These are phyloP conservation scores for Drosophila virilis DNA, from an alignment of 1,140 invertebrate genomes.

Conservation along the genomic window DNA sequence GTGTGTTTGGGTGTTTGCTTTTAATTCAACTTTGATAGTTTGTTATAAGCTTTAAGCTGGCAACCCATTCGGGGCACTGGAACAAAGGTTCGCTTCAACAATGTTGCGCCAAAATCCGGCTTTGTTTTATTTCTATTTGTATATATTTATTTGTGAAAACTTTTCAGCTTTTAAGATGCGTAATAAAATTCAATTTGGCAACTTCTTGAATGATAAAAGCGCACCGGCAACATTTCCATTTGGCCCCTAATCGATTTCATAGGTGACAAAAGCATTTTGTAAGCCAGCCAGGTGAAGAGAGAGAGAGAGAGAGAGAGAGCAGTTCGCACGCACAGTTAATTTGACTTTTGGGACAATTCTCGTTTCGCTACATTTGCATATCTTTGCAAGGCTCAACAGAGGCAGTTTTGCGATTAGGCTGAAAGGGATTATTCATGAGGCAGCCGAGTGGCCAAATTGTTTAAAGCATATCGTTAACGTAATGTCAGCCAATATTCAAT, in stretches of 20 bases:
- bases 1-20: slow-evolving; percentile 44
- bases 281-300: slow-evolving; percentile 1
- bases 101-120: slow-evolving; percentile 58
- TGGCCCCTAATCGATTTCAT: slow-evolving; percentile 72
- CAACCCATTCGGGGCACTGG: slow-evolving; percentile 12
- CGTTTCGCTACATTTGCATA: slow-evolving; percentile 62
- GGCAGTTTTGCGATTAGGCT: slow-evolving; percentile 50
- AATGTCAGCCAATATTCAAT: slow-evolving; percentile 51
- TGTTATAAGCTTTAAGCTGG: slow-evolving; percentile 68
- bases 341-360: slow-evolving; percentile 62
- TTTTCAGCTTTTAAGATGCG: slow-evolving; percentile 69
- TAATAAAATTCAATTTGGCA: slow-evolving; percentile 77
- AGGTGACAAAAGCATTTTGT: slow-evolving; percentile 73
- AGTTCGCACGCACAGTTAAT: slow-evolving; percentile 40
- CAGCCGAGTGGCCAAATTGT: slow-evolving; percentile 46
- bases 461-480: slow-evolving; percentile 53
- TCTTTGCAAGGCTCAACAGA: slow-evolving; percentile 9
- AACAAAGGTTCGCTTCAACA: slow-evolving; percentile 60
- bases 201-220: slow-evolving; percentile 15
- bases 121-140: slow-evolving; percentile 69
- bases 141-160: slow-evolving; percentile 58
- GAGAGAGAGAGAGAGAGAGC: no score
- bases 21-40: slow-evolving; percentile 81
- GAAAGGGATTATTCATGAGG: slow-evolving; percentile 80
- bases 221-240: slow-evolving; percentile 27